These are phyloP conservation scores for Conomelus anceps DNA, from an alignment of 2,888 invertebrate species.

Conservation along the genomic window DNA sequence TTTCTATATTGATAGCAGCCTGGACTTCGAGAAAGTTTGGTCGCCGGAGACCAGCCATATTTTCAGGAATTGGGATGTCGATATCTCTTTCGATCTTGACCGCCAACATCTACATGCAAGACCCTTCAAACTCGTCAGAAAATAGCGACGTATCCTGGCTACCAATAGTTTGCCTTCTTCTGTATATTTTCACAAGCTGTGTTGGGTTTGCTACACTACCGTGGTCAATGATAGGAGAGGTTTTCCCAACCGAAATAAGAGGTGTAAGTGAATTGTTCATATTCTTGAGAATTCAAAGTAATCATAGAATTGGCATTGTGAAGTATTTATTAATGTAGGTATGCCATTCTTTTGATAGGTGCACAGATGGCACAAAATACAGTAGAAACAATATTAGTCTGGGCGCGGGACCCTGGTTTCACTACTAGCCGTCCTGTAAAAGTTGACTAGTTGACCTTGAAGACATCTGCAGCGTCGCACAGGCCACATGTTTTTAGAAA, in stretches of 20 bases:
- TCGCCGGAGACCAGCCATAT: conserved; percentile 29
- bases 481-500: too few relatives aligned
- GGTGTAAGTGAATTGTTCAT: conserved; percentile 37
- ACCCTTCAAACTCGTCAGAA: background rate
- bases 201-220: conserved; percentile 50
- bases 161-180: conserved; percentile 29
- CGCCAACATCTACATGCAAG: conserved; percentile 14
- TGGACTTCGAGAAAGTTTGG: conserved; percentile 29
- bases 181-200: conserved; percentile 43
- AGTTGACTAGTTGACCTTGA: too few relatives aligned
- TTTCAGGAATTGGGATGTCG: conserved; percentile 52
- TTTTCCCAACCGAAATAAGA: conserved; percentile 48
- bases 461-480: too few relatives aligned
- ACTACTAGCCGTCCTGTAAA: too few relatives aligned
- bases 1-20: conserved; percentile 29
- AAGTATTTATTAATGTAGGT: too few relatives aligned
- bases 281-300: too few relatives aligned
- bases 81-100: conserved; percentile 42
- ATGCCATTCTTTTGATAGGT: too few relatives aligned
- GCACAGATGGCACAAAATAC: too few relatives aligned
- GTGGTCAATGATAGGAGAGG: conserved; percentile 51
- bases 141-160: conserved; percentile 22
- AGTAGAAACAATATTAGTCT: too few relatives aligned
- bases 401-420: too few relatives aligned
- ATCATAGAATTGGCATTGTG: too few relatives aligned